phyloP scores from a whole-genome alignment of 2,113 vertebrate genomes.

The Chloropsis hardwickii region DNA sequence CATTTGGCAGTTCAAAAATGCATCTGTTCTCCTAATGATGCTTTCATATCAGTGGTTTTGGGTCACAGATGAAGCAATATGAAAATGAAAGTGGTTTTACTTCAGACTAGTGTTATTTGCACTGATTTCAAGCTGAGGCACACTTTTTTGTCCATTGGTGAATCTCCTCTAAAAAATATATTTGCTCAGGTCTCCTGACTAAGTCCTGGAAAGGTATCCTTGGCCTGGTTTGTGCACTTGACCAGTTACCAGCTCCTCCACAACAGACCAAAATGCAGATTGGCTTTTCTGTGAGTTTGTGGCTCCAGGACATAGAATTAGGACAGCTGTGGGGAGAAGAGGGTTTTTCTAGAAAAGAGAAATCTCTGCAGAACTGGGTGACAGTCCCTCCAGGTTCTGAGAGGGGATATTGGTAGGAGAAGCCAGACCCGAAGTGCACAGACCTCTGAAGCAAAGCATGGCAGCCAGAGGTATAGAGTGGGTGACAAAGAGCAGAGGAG shows the following conservation, averaged over 20 bases:
- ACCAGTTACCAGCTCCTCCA: background rate
- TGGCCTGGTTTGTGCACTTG: background rate
- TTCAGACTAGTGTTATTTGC: background rate
- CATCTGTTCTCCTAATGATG: background rate
- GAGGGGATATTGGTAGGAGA: background rate
- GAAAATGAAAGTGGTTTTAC: background rate
- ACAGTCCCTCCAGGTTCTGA: background rate
- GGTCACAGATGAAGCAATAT: background rate
- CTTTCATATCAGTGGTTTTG: background rate
- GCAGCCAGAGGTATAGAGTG: background rate
- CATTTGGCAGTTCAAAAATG: background rate
- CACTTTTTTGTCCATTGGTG: background rate
- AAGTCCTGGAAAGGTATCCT: background rate
- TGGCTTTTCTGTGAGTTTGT: background rate
- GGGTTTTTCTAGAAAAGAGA: background rate
- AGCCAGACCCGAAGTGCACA: background rate
- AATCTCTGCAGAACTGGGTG: background rate
- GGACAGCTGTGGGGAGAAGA: background rate
- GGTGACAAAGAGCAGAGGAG: background rate
- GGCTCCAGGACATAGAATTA: background rate
- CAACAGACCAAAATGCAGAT: background rate
- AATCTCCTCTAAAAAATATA: background rate
- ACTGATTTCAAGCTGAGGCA: background rate
- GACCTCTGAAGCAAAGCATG: background rate
- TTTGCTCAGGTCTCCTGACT: background rate